Conservation (phyloP, 2,888 invertebrate species). For the Sesia bembeciformis region DNA sequence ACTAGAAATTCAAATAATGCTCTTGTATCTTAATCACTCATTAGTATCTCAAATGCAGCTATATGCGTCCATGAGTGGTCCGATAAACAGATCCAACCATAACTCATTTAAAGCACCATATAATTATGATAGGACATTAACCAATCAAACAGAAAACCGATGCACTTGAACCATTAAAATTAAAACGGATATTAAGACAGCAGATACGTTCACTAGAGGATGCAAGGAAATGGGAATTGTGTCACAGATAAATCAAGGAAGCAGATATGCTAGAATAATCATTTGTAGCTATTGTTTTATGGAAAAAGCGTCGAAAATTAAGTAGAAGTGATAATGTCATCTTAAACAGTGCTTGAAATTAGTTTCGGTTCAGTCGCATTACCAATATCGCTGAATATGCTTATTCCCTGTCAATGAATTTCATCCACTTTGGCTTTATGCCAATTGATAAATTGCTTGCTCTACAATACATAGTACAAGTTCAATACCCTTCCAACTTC, state of each 20-base stretch:
- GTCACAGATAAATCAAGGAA: too few relatives aligned
- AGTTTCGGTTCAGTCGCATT: too few relatives aligned
- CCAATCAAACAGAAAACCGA: not conserved
- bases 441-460: constrained; percentile 59
- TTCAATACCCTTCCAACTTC: constrained; percentile 57
- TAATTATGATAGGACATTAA: constrained; percentile 41
- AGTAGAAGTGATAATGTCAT: too few relatives aligned
- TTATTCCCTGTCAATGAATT: constrained; percentile 29
- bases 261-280: too few relatives aligned
- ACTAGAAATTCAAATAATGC: constrained; percentile 1
- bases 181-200: not conserved
- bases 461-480: constrained; percentile 39
- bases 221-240: too few relatives aligned
- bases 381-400: not conserved
- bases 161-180: not conserved
- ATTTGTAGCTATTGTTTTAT: too few relatives aligned
- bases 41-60: constrained; percentile 36
- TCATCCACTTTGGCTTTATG: constrained; percentile 50
- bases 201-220: too few relatives aligned
- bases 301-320: too few relatives aligned
- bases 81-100: constrained; percentile 31
- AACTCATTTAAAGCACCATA: constrained; percentile 26
- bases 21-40: constrained; percentile 28
- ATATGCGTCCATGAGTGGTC: constrained; percentile 51
- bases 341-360: too few relatives aligned